Percentiles rank a stretch among this genome's conserved stretches.
Evolutionary conservation across 1,140 invertebrate species (phyloP).

Genomic region (Drosophila bocki): DNA sequence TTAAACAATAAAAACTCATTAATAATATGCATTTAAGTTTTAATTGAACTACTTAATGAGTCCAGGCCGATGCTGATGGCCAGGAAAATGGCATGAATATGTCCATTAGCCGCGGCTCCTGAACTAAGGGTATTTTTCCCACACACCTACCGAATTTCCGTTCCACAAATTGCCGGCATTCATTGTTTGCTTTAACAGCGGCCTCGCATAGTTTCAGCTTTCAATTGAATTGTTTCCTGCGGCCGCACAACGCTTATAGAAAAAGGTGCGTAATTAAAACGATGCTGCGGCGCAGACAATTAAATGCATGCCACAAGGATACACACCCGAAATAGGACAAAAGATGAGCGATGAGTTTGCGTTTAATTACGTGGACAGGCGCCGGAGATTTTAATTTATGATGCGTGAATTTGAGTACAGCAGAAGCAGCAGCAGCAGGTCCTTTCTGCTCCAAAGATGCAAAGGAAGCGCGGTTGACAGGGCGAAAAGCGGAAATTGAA

Average conservation of each 20-base stretch:
- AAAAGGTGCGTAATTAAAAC: constrained; percentile 81
- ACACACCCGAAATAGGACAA: constrained; percentile 31
- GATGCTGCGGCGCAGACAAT: constrained; percentile 68
- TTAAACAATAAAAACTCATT: constrained; percentile 83
- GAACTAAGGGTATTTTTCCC: constrained; percentile 22
- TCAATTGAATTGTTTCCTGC: constrained; percentile 69
- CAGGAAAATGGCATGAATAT: constrained; percentile 59
- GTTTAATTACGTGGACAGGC: constrained; percentile 70
- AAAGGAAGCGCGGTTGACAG: constrained; percentile 41
- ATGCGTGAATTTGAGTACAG: constrained; percentile 40
- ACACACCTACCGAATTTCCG: constrained; percentile 8
- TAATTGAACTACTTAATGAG: constrained; percentile 82
- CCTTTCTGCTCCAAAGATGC: not conserved
- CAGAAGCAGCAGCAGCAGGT: not conserved
- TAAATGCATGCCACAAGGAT: constrained; percentile 67
- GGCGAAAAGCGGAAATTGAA: constrained; percentile 72
- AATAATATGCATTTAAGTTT: constrained; percentile 82
- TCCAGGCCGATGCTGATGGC: constrained; percentile 35
- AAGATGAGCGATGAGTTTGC: constrained; percentile 73
- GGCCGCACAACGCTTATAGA: constrained; percentile 32
- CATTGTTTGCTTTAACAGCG: constrained; percentile 38
- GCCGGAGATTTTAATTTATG: constrained; percentile 66
- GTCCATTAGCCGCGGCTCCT: constrained; percentile 34
- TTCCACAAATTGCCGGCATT: constrained; percentile 11
- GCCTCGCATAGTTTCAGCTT: constrained; percentile 60